These are phyloP conservation scores for Thelaira solivaga DNA, from an alignment of 2,888 invertebrate species.

Conservation along the genomic window DNA sequence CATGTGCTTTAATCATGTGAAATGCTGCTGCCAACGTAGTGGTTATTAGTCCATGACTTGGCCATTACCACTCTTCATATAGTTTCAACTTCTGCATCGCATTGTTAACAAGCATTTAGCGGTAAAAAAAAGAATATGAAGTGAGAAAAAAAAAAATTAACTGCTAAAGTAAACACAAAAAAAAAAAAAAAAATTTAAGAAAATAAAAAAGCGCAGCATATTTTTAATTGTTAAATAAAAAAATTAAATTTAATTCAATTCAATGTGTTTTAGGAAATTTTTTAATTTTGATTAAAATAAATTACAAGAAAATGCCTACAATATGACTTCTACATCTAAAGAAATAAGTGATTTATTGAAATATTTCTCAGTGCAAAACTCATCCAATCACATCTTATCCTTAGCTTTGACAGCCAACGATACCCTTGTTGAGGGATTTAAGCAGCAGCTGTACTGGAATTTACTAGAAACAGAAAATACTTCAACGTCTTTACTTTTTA, in stretches of 20 bases:
- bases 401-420: conserved; percentile 45
- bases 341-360: conserved; percentile 38
- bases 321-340: conserved; percentile 32
- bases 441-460: conserved; percentile 19
- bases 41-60: not conserved
- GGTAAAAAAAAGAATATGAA: not conserved
- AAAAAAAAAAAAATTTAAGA: not conserved
- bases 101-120: conserved; percentile 44
- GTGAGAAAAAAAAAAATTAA: not conserved
- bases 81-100: conserved; percentile 39
- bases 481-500: not conserved
- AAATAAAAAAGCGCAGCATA: not conserved
- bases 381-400: conserved; percentile 35
- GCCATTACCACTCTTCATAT: not conserved
- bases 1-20: conserved; percentile 32
- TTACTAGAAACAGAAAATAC: conserved; percentile 27
- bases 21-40: conserved; percentile 13
- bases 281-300: not conserved
- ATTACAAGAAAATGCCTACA: not conserved
- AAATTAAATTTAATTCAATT: not conserved
- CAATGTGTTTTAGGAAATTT: not conserved
- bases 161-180: not conserved
- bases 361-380: conserved; percentile 38
- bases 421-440: not conserved
- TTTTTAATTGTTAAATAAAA: not conserved